These are phyloP conservation scores for Platysternon megacephalum DNA, from an alignment of 2,113 vertebrate genomes.

Conservation along the genomic window DNA sequence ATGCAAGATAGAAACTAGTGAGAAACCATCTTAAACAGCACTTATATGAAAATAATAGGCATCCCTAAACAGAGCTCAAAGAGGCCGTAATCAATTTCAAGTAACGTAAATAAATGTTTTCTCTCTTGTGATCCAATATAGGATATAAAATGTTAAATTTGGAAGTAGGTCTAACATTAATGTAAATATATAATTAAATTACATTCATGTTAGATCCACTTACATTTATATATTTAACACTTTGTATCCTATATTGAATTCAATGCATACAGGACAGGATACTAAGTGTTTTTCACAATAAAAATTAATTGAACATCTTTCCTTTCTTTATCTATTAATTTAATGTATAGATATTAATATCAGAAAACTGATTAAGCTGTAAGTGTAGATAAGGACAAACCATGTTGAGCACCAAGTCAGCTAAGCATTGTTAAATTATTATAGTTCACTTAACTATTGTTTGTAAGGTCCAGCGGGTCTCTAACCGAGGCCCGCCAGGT, in stretches of 20 bases:
- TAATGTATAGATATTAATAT: rapidly evolving
- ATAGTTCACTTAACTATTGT: not conserved
- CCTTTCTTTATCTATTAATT: not conserved
- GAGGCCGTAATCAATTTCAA: not conserved
- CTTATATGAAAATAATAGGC: rapidly evolving
- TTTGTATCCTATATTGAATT: not conserved
- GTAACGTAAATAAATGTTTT: not conserved
- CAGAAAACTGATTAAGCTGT: not conserved
- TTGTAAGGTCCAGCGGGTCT: not conserved
- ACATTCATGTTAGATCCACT: not conserved
- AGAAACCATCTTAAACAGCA: not conserved
- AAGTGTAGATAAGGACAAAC: rapidly evolving
- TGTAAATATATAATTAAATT: not conserved
- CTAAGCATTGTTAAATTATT: not conserved
- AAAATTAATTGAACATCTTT: not conserved
- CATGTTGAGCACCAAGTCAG: rapidly evolving
- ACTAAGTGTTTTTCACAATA: not conserved
- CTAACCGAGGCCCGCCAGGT: too few relatives aligned
- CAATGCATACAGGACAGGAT: not conserved
- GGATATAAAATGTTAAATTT: not conserved
- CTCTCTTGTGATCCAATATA: not conserved
- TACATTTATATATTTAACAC: not conserved
- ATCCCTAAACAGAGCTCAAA: not conserved
- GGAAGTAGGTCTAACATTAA: not conserved
- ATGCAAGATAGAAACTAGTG: not conserved